These are phyloP conservation scores for Drosophila melanica DNA, from an alignment of 1,140 invertebrate genomes.

Conservation along the genomic window DNA sequence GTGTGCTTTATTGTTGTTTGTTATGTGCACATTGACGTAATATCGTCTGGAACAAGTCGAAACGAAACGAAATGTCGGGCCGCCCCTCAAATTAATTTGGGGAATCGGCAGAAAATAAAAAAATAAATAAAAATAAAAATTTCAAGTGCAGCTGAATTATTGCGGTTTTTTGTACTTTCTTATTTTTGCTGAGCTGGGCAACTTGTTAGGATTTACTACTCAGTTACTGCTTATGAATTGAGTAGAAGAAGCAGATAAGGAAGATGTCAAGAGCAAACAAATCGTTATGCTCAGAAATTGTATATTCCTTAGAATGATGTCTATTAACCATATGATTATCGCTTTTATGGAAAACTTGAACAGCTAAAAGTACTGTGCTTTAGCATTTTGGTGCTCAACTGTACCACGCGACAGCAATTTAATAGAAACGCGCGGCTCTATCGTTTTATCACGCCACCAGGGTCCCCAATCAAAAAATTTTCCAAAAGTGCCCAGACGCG, in stretches of 20 bases:
- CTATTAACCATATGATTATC: background rate
- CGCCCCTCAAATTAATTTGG: conserved; percentile 14
- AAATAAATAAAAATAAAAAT: conserved; percentile 1
- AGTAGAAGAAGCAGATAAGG: background rate
- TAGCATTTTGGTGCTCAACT: background rate
- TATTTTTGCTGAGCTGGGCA: conserved; percentile 13
- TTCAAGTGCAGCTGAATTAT: conserved; percentile 21
- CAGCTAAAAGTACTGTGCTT: background rate
- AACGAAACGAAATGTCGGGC: conserved; percentile 5
- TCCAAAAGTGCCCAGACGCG: conserved; percentile 61
- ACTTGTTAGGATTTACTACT: background rate
- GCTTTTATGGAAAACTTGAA: background rate
- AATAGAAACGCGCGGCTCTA: background rate
- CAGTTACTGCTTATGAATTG: background rate
- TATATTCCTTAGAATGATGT: background rate
- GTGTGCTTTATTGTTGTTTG: conserved; percentile 39
- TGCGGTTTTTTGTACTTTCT: background rate
- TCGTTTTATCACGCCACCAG: conserved; percentile 67
- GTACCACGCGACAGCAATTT: background rate
- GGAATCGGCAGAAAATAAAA: conserved; percentile 5
- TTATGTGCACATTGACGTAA: conserved; percentile 74
- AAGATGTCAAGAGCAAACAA: background rate
- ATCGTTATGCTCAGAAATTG: background rate
- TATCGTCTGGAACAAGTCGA: conserved; percentile 33
- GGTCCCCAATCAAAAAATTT: conserved; percentile 45